Conservation (phyloP, 2,888 invertebrate genomes). For the Amorpha juglandis region DNA sequence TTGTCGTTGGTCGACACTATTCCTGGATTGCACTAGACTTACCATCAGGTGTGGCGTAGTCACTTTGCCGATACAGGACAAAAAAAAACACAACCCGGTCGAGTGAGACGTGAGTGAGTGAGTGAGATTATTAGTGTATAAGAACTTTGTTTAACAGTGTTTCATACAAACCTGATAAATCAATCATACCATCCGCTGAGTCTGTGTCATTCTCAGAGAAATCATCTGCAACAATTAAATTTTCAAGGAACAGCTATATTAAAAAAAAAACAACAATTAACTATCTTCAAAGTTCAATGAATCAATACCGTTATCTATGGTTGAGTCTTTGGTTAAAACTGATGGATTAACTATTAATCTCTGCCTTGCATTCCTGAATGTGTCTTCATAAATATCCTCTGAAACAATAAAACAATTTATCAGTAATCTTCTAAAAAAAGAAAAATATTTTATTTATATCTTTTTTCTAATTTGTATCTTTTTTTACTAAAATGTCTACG, state of each 20-base stretch:
- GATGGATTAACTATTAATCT: conserved; percentile 41
- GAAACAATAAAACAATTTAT: conserved; percentile 33
- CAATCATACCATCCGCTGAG: conserved; percentile 30
- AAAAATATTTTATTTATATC: too few relatives aligned
- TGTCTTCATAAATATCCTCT: conserved; percentile 64
- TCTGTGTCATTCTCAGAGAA: conserved; percentile 44
- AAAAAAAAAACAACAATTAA: neutral
- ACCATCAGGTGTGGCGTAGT: too few relatives aligned
- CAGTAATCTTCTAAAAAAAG: too few relatives aligned
- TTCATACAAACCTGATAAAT: conserved; percentile 42
- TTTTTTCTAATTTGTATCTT: too few relatives aligned
- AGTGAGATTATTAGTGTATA: too few relatives aligned
- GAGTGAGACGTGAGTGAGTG: too few relatives aligned
- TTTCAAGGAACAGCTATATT: too few relatives aligned
- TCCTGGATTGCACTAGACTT: too few relatives aligned
- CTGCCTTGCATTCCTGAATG: conserved; percentile 53
- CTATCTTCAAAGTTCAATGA: neutral
- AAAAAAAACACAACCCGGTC: too few relatives aligned
- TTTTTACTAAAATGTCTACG: too few relatives aligned
- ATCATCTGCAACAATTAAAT: conserved; percentile 52
- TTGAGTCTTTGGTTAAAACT: conserved; percentile 63
- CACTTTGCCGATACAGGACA: too few relatives aligned
- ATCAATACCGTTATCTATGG: conserved; percentile 64
- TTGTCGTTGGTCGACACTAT: too few relatives aligned
- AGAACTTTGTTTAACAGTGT: neutral